Conservation (phyloP, 1,140 invertebrate genomes). For the Radopholus similis region DNA sequence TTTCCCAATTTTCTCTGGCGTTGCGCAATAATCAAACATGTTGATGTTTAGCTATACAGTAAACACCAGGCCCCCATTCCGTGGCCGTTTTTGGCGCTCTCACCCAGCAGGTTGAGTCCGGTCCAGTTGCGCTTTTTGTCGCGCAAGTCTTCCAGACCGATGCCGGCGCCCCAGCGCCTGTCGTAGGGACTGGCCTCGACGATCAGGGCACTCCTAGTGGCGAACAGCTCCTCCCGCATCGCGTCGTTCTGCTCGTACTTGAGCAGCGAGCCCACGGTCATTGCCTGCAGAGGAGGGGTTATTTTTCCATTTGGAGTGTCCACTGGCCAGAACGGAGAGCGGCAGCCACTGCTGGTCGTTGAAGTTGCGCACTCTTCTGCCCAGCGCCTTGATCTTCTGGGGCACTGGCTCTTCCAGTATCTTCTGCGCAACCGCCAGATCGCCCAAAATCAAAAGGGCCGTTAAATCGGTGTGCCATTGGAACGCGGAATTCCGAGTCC, state of each 20-base stretch:
- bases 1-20: too few relatives aligned
- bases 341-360: background rate
- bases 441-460: background rate
- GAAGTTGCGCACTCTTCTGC: background rate
- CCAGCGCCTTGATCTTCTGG: background rate
- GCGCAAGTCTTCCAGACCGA: too few relatives aligned
- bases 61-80: too few relatives aligned
- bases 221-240: background rate
- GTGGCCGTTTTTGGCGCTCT: too few relatives aligned
- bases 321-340: background rate
- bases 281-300: background rate
- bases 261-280: background rate
- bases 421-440: slow-evolving; percentile 1
- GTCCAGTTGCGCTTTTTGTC: too few relatives aligned
- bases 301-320: too few relatives aligned
- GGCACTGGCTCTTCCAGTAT: background rate
- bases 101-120: too few relatives aligned
- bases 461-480: background rate
- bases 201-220: background rate
- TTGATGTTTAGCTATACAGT: too few relatives aligned
- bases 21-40: too few relatives aligned
- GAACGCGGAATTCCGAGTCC: too few relatives aligned
- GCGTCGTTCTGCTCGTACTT: background rate
- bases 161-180: background rate
- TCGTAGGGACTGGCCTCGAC: slow-evolving; percentile 4